Evolutionary conservation across 2,888 invertebrate genomes (phyloP).

Genomic region (Pimpla rufipes): DNA sequence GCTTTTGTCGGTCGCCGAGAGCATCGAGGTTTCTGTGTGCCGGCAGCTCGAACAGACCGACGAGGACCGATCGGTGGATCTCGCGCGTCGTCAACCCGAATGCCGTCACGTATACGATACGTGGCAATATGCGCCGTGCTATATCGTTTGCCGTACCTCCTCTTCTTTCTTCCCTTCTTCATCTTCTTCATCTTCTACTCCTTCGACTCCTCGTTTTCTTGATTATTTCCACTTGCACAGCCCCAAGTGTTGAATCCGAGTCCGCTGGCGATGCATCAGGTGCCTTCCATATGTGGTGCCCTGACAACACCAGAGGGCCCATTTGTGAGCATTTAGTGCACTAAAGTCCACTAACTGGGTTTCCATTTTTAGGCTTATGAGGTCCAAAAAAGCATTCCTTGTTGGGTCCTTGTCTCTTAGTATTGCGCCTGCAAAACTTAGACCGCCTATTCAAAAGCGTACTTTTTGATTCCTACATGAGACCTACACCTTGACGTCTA

Average conservation of each 20-base stretch:
- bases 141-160: constrained; percentile 42
- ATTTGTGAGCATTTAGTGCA: too few species aligned
- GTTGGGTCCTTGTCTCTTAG: too few species aligned
- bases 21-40: constrained; percentile 19
- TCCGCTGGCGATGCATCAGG: constrained; percentile 12
- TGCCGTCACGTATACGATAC: constrained; percentile 72
- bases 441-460: too few species aligned
- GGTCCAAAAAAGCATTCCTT: too few species aligned
- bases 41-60: constrained; percentile 23
- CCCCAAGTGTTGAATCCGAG: not conserved
- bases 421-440: too few species aligned
- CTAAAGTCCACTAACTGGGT: too few species aligned
- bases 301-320: too few species aligned
- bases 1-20: constrained; percentile 18
- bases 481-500: too few species aligned
- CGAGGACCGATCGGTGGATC: constrained; percentile 63
- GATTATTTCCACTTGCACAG: not conserved
- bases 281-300: constrained; percentile 13
- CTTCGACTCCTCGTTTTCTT: constrained; percentile 21
- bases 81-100: constrained; percentile 64
- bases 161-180: constrained; percentile 17
- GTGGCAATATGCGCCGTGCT: constrained; percentile 64
- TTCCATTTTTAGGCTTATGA: too few species aligned
- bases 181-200: constrained; percentile 25
- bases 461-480: too few species aligned